These are phyloP conservation scores for Dipodomys stephensi DNA, from an alignment of 2,113 vertebrate species.

Conservation along the genomic window DNA sequence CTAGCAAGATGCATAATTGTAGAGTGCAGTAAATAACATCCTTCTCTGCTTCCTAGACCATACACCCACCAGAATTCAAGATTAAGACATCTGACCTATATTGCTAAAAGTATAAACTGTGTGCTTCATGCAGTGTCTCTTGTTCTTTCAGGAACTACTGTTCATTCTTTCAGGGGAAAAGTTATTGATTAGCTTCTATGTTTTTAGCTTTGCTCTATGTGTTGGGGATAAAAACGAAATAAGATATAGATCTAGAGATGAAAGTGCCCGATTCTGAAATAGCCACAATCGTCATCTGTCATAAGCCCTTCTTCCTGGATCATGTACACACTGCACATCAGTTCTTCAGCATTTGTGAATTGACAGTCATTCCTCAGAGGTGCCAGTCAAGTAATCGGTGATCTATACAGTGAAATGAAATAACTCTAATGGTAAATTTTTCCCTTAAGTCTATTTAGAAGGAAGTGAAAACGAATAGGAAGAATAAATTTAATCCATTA, in stretches of 20 bases:
- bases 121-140: neutral
- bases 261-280: neutral
- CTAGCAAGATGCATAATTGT: neutral
- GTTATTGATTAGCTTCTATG: slow-evolving; percentile 36
- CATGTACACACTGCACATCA: neutral
- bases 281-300: neutral
- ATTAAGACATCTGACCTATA: neutral
- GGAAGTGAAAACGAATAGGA: neutral
- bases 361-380: neutral
- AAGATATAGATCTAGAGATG: neutral
- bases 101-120: neutral
- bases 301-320: neutral
- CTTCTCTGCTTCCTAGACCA: neutral
- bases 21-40: neutral
- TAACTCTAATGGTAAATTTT: neutral
- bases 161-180: slow-evolving; percentile 5
- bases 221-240: neutral
- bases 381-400: neutral
- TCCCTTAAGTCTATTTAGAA: neutral
- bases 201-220: slow-evolving; percentile 1
- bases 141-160: neutral
- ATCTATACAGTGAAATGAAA: neutral
- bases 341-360: neutral
- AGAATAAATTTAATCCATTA: slow-evolving; percentile 32
- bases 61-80: neutral